phyloP scores from a whole-genome alignment of 2,797 vertebrate species.

The Myotis daubentonii region DNA sequence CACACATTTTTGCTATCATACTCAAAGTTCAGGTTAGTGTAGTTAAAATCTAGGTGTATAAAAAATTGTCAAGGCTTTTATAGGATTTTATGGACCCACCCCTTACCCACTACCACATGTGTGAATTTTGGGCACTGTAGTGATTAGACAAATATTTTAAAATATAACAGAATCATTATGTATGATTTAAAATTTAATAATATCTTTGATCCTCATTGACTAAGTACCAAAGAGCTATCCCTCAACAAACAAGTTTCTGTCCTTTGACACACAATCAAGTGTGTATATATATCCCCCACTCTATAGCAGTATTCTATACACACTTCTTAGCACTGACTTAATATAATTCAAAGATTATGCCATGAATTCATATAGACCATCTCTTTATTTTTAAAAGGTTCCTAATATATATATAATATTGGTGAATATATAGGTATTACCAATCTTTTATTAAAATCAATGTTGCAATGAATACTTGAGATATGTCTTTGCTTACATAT shows the following conservation, averaged over 20 bases:
- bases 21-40: not conserved
- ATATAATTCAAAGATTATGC: conserved; percentile 3
- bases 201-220: not conserved
- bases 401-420: not conserved
- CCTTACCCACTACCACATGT: rapidly evolving
- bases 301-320: not conserved
- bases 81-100: not conserved
- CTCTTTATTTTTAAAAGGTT: not conserved
- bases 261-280: not conserved
- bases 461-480: conserved; percentile 8
- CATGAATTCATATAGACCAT: not conserved
- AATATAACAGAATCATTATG: conserved; percentile 1
- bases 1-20: not conserved
- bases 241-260: not conserved
- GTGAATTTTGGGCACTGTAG: not conserved
- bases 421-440: not conserved
- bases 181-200: conserved; percentile 16
- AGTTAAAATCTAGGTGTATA: not conserved
- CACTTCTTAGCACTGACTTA: not conserved
- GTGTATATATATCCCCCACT: no score
- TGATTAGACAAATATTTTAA: not conserved
- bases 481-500: not conserved
- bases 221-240: not conserved
- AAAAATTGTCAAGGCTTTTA: not conserved
- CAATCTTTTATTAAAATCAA: not conserved